Percentiles rank a stretch among this genome's conserved stretches.
Evolutionary conservation across 2,888 invertebrate species (phyloP).

Genomic region (Ochlodes sylvanus): DNA sequence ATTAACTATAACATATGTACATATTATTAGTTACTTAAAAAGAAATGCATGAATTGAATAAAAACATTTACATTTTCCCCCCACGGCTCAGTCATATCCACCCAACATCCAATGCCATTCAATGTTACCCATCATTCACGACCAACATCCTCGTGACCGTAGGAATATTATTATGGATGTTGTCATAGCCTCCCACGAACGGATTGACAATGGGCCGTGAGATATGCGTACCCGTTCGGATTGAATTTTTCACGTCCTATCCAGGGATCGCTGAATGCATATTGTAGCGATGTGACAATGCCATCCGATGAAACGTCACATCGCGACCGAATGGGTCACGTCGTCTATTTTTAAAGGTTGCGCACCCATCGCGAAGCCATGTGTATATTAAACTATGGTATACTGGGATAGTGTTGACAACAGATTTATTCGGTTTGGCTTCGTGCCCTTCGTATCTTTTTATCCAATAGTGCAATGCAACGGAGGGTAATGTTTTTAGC

Average conservation of each 20-base stretch:
- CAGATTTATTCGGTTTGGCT: too few relatives aligned
- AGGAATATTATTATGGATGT: neutral
- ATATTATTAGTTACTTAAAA: too few relatives aligned
- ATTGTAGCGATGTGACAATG: neutral
- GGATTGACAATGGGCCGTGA: constrained; percentile 2
- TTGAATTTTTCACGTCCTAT: constrained; percentile 7
- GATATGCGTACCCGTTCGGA: neutral
- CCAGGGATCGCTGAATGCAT: neutral
- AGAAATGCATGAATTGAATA: too few relatives aligned
- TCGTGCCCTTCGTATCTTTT: too few relatives aligned
- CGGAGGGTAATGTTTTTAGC: too few relatives aligned
- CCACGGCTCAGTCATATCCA: too few relatives aligned
- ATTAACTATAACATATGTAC: too few relatives aligned
- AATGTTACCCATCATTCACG: neutral
- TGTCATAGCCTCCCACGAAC: neutral
- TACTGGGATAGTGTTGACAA: too few relatives aligned
- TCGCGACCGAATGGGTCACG: neutral
- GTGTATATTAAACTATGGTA: neutral
- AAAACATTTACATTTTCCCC: too few relatives aligned
- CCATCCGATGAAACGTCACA: neutral
- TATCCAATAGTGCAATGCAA: too few relatives aligned
- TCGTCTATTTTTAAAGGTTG: neutral
- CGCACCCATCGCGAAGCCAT: neutral
- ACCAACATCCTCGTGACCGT: neutral
- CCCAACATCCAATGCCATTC: too few relatives aligned